A percentile compares a stretch with the other conserved stretches of the same genome.
These are phyloP conservation scores for Sitta carolinensis DNA, from an alignment of 2,797 vertebrate species.

Conservation along the genomic window DNA sequence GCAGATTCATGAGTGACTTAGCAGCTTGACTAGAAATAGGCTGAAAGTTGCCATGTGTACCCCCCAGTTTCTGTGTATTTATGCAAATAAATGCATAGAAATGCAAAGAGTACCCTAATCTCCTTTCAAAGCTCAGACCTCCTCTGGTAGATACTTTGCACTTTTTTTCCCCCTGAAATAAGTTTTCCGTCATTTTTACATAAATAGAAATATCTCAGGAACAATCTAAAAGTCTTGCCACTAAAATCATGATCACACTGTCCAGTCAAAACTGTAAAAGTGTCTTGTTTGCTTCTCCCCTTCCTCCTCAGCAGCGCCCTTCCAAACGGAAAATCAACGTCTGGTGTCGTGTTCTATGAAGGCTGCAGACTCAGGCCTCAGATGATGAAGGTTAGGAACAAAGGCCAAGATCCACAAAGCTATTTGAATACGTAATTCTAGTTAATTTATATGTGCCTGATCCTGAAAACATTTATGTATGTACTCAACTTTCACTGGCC, in stretches of 20 bases:
- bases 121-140: neutral
- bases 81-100: constrained; percentile 11
- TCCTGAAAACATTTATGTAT: neutral
- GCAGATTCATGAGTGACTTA: neutral
- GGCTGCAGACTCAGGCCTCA: neutral
- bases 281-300: neutral
- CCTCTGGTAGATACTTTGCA: neutral
- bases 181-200: neutral
- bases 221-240: neutral
- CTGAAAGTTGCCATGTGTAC: neutral
- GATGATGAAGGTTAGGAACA: constrained; percentile 1
- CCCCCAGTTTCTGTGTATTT: neutral
- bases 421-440: constrained; percentile 4
- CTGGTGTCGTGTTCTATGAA: neutral
- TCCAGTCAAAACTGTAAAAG: neutral
- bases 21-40: neutral
- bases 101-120: neutral
- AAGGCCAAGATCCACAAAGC: constrained; percentile 43
- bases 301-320: neutral
- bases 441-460: constrained; percentile 38
- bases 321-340: neutral
- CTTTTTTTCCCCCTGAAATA: neutral
- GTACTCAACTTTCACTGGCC: neutral
- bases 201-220: neutral
- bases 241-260: neutral